These are phyloP conservation scores for Procambarus virginalis DNA, from an alignment of 1,140 invertebrate genomes.

Conservation along the genomic window DNA sequence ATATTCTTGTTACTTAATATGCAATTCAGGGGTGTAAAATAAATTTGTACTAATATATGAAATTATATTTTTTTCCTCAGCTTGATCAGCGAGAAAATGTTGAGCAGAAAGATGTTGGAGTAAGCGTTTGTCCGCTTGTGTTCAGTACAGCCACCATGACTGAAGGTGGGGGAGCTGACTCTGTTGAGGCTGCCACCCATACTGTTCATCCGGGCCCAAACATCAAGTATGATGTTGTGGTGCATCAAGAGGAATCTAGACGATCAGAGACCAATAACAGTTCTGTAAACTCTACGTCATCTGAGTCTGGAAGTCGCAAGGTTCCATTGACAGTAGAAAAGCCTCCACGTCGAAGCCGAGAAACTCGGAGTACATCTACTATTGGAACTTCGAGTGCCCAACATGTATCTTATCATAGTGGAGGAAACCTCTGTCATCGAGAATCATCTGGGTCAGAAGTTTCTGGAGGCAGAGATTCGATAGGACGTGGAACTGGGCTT, in stretches of 20 bases:
- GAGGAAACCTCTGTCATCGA: not conserved
- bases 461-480: conserved; percentile 28
- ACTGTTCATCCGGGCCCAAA: conserved; percentile 67
- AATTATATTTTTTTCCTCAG: conserved; percentile 27
- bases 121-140: conserved; percentile 1
- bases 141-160: conserved; percentile 34
- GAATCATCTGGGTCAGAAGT: conserved; percentile 26
- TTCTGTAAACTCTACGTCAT: not conserved
- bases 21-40: no score
- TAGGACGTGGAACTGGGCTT: conserved; percentile 23
- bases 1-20: no score
- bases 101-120: conserved; percentile 38
- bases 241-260: conserved; percentile 46
- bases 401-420: not conserved
- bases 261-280: conserved; percentile 15
- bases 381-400: not conserved
- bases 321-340: conserved; percentile 26
- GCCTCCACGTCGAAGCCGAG: conserved; percentile 42
- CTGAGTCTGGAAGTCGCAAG: conserved; percentile 5
- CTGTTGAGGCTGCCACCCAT: conserved; percentile 52
- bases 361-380: conserved; percentile 4
- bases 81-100: conserved; percentile 13
- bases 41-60: not conserved
- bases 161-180: conserved; percentile 4
- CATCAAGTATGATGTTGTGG: conserved; percentile 69